Base-by-base conservation (phyloP, 2,113 vertebrate genomes). In the Phylloscopus trochilus region DNA sequence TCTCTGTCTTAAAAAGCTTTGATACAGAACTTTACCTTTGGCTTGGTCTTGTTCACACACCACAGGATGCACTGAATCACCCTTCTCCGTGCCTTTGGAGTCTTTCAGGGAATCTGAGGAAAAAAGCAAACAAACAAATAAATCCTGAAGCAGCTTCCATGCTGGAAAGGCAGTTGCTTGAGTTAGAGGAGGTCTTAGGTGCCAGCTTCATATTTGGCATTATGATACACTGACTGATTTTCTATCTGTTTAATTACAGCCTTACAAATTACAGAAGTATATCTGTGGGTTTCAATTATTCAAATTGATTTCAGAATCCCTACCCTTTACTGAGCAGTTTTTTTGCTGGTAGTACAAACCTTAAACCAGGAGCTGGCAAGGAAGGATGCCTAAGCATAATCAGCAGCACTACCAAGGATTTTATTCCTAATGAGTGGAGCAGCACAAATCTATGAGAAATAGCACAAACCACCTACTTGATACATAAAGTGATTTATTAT, bases 61-160 rank as follows among this genome's bases (percentile, higher is more conserved):
- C 62, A 88, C 70, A 74, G 95, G 78, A 86, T 82, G 85, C 33
- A 41, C 84, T 43, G 76, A 81, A 86, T 96, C 94, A 75, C 27
- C 67, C 41, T 96, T 96, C 87, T 31, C 37, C 1, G 2, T 21
- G 15, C 63, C 82, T 92, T 85, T 92, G 46, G 95, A 87, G 68
- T 93, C 95, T 92, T 97, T 89, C 78, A 46, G 62, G 72, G 97
- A 95, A 75, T 96, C 98, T 98, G 95, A 90, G n/a, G 87, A 33
- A 86, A 90, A 70, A 90, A 95, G 66, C 35, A 96, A 97, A 24
- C 13, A 95, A 93, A 81, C 55, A 86, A 77, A 73, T 19, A 47
- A 89, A 91, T 13, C 41, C 80, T 75, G 78, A 64, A 55, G 93
- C 7, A 8, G 11, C 39, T 95, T 94, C 76, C 68, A 24, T 46